These are phyloP conservation scores for Mastacembelus armatus DNA, from an alignment of 2,797 vertebrate species.

Conservation along the genomic window DNA sequence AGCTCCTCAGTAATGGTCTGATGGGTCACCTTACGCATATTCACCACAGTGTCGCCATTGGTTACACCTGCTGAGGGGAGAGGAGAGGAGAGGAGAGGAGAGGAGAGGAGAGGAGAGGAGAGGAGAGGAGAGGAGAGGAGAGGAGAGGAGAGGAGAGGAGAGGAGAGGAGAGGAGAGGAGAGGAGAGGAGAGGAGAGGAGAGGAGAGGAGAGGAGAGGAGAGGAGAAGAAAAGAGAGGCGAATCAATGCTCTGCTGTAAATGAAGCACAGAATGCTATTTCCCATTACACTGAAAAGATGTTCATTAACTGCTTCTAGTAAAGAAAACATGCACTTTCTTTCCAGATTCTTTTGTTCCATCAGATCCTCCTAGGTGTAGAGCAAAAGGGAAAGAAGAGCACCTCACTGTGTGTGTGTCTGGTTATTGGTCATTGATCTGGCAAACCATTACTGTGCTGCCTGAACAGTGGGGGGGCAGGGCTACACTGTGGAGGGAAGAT, in stretches of 20 bases:
- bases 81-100: slow-evolving; percentile 9
- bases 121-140: slow-evolving; percentile 7
- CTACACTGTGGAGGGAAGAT: slow-evolving; percentile 29
- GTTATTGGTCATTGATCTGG: slow-evolving; percentile 69
- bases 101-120: slow-evolving; percentile 5
- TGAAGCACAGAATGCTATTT: slow-evolving; percentile 17
- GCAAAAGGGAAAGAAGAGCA: slow-evolving; percentile 22
- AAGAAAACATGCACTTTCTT: slow-evolving; percentile 27
- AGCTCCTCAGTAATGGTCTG: slow-evolving; percentile 85
- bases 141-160: slow-evolving; percentile 6
- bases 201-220: slow-evolving; percentile 8
- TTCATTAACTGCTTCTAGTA: slow-evolving; percentile 44
- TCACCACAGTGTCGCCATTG: slow-evolving; percentile 86
- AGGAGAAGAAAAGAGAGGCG: not conserved
- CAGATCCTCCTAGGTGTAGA: slow-evolving; percentile 11
- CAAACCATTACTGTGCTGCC: slow-evolving; percentile 41
- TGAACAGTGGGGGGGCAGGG: slow-evolving; percentile 45
- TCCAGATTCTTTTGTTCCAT: slow-evolving; percentile 34
- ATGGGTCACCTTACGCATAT: slow-evolving; percentile 90
- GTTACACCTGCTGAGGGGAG: slow-evolving; percentile 67
- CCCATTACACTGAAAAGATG: slow-evolving; percentile 35
- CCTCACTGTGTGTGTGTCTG: slow-evolving; percentile 23
- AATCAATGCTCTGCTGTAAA: slow-evolving; percentile 37
- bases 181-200: slow-evolving; percentile 4
- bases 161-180: slow-evolving; percentile 5